Evolutionary conservation across 2,888 invertebrate genomes (phyloP), one percentile per base, ranked within the genome.

Genomic region (Patella caerulea): DNA sequence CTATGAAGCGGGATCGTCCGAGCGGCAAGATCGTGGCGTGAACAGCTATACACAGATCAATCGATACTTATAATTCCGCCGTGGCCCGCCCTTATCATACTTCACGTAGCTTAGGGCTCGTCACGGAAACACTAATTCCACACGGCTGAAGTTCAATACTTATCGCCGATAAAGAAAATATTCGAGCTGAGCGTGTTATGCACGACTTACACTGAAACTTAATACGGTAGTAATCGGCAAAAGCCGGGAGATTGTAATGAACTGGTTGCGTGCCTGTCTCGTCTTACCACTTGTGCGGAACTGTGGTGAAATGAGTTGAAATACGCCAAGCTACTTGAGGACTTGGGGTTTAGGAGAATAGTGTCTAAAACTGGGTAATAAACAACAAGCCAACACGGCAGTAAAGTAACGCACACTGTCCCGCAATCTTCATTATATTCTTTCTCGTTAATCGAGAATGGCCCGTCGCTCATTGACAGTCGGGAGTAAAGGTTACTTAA

Each of bases 101-200:
- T 52, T 65, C 74, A 74, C 45, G 65, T 74, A 59, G 65, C 69
- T 74, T 65, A 69, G 74, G 74, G 74, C 74, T 59, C 59, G 59
- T 74, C 69, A 69, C 65, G 65, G 65, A 65, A 65, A 65, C 65
- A 65, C 65, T 65, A 65, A 65, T 65, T 65, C 65, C 65, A 65
- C 65, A 65, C 65, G 65, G 65, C 65, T 65, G 65, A 65, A 65
- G 65, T 65, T 65, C 65, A 65, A 65, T 65, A 65, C 65, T 65
- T 65, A 65, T 65, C 65, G 65, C 65, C 65, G 24, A 65, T 65
- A 65, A 65, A 65, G 65, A 65, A 65, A 65, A 65, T 65, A 65
- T 65, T 65, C 65, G 65, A 65, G 65, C 65, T 65, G 65, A 65
- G 65, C 65, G 65, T 65, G 65, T 19, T 65, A 65, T 65, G 65